Conservation (phyloP, 2,797 vertebrate species). For the Lacerta viridis region DNA sequence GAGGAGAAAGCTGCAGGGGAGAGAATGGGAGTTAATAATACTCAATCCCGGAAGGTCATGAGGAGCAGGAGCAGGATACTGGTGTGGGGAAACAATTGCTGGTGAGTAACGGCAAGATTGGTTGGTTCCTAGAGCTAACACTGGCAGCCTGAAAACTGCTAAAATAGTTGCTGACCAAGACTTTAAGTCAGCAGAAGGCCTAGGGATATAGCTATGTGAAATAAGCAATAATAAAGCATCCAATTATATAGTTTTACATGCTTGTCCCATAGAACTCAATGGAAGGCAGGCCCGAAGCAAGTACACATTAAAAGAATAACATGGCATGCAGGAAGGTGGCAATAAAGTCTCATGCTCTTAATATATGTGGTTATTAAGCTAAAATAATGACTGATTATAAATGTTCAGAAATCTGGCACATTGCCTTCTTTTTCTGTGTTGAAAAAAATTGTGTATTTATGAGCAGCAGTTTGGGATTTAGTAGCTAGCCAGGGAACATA, state of each 20-base stretch:
- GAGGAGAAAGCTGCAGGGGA: too few species aligned
- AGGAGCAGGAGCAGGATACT: too few species aligned
- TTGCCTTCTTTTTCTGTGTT: neutral
- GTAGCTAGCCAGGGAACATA: neutral
- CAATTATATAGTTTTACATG: neutral
- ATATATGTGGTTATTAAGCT: neutral
- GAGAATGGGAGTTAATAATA: too few species aligned
- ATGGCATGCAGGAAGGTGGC: neutral
- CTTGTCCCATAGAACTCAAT: neutral
- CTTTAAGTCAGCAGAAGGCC: neutral
- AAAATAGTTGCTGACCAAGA: neutral
- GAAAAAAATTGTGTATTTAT: neutral
- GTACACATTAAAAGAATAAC: neutral
- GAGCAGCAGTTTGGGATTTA: slow-evolving; percentile 11
- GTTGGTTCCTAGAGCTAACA: neutral
- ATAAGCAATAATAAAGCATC: neutral
- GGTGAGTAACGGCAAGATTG: too few species aligned
- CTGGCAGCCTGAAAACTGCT: neutral
- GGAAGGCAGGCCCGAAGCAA: neutral
- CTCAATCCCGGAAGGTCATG: neutral
- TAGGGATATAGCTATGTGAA: neutral
- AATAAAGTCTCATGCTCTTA: neutral
- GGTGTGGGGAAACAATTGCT: neutral
- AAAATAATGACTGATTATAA: slow-evolving; percentile 6
- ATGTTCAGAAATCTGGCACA: neutral